phyloP scores from a whole-genome alignment of 2,113 vertebrate genomes.

The Hippoglossus stenolepis region DNA sequence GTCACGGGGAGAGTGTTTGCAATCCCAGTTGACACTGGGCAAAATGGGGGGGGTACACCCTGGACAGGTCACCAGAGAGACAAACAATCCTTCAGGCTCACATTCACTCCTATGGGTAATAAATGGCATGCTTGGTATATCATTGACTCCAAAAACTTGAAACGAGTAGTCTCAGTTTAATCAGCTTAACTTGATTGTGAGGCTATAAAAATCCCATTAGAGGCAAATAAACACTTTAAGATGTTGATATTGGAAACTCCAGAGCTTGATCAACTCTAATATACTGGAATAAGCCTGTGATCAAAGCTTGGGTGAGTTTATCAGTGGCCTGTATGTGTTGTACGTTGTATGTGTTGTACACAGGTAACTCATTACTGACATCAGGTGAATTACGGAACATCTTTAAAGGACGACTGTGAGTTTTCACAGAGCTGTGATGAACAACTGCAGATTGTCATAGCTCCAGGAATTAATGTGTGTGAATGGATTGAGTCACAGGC shows the following conservation, averaged over 20 bases:
- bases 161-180: neutral
- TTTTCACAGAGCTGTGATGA: slow-evolving; percentile 17
- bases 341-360: no score
- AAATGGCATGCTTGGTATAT: neutral
- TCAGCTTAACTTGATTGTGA: neutral
- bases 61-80: no score
- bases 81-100: no score
- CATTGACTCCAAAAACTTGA: neutral
- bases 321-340: no score
- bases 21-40: no score
- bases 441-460: slow-evolving; percentile 28
- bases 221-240: neutral
- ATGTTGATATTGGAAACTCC: neutral
- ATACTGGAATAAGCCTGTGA: neutral
- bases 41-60: no score
- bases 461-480: slow-evolving; percentile 61
- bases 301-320: no score
- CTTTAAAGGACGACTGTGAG: neutral
- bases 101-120: no score
- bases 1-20: no score
- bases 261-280: neutral
- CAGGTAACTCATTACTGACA: no score
- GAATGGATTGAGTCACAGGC: slow-evolving; percentile 63
- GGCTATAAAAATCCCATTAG: neutral
- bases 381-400: no score